Percentiles rank a stretch among this genome's conserved stretches.
Conservation (phyloP, 2,797 vertebrate genomes). For the Paratrypauchen microcephalus region DNA sequence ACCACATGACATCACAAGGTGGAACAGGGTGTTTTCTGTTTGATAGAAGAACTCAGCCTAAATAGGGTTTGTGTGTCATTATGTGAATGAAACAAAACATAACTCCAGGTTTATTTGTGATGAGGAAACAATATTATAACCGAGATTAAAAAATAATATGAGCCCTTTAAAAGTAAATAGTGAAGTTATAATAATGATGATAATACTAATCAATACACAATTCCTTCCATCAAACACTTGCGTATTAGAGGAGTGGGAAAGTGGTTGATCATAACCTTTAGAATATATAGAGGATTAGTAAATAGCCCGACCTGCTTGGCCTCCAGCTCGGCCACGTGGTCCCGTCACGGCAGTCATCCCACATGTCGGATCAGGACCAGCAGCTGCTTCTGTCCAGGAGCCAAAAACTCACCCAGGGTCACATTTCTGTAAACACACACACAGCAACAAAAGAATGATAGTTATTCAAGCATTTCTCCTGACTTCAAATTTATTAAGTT, state of each 20-base stretch:
- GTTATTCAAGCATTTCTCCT: neutral
- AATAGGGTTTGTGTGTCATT: too few species aligned
- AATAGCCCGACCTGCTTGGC: conserved; percentile 56
- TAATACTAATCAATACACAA: too few species aligned
- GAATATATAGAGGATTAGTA: neutral
- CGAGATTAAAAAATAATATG: too few species aligned
- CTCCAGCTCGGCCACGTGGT: conserved; percentile 75
- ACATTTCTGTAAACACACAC: conserved; percentile 50
- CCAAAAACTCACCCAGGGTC: conserved; percentile 64
- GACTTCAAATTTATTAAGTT: neutral
- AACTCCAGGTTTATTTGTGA: too few species aligned
- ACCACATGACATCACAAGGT: too few species aligned
- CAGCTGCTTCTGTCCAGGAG: conserved; percentile 65
- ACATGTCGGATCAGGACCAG: conserved; percentile 76
- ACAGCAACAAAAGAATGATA: neutral
- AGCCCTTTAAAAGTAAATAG: too few species aligned
- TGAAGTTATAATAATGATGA: too few species aligned
- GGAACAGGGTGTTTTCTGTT: too few species aligned
- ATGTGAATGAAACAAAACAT: too few species aligned
- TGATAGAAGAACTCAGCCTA: too few species aligned
- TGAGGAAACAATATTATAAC: too few species aligned
- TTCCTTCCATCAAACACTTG: neutral
- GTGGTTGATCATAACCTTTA: neutral
- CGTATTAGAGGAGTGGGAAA: neutral
- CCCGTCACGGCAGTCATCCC: conserved; percentile 77